A percentile compares a stretch with the other conserved stretches of the same genome.
Conservation (phyloP, 2,113 vertebrate genomes). For the Anhinga anhinga region DNA sequence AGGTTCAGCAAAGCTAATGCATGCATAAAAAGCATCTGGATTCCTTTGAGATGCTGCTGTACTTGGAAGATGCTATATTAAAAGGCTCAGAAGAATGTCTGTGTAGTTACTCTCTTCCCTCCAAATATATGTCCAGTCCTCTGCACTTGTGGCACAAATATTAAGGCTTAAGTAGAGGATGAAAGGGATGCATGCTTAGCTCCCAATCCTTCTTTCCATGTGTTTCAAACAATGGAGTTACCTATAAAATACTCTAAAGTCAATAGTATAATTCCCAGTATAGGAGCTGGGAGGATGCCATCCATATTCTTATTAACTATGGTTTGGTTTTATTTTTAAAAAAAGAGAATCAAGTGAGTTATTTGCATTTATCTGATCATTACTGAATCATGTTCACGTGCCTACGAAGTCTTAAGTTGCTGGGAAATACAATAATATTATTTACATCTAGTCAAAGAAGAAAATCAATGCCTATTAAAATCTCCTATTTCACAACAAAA, state of each 20-base stretch:
- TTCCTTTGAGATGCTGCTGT: not conserved
- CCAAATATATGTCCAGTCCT: not conserved
- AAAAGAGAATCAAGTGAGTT: not conserved
- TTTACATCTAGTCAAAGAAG: not conserved
- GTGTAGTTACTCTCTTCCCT: not conserved
- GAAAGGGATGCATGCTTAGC: not conserved
- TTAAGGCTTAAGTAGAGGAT: not conserved
- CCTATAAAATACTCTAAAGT: not conserved
- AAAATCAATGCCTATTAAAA: not conserved
- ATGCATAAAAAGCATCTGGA: not conserved
- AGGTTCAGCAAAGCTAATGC: conserved; percentile 17
- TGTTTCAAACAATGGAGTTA: not conserved
- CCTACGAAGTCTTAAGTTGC: not conserved
- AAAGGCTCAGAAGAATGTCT: not conserved
- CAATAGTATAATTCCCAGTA: not conserved
- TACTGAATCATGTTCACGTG: not conserved
- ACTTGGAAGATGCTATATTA: not conserved
- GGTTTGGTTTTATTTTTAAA: not conserved
- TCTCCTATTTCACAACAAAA: not conserved
- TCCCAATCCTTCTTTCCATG: not conserved
- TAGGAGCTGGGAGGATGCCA: not conserved
- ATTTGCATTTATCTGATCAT: not conserved
- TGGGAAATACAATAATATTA: not conserved
- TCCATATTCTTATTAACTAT: not conserved
- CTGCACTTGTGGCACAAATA: not conserved